phyloP scores from a whole-genome alignment of 2,888 invertebrate genomes.

The Cerastoderma edule region DNA sequence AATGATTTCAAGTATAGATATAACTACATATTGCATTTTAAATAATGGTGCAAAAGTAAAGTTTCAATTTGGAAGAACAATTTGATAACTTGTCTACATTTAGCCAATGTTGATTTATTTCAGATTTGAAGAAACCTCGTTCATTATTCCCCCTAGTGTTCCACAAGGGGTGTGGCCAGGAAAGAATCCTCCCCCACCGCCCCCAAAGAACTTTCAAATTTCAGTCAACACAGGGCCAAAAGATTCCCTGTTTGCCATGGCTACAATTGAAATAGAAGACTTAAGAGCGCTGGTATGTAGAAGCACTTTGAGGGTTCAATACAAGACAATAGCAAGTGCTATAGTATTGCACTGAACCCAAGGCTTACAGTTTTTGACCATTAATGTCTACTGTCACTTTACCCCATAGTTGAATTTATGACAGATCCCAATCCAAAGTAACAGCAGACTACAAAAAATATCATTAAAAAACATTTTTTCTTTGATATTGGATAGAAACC shows the following conservation, averaged over 20 bases:
- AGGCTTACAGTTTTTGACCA: too few relatives aligned
- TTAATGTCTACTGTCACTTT: too few relatives aligned
- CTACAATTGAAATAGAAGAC: slow-evolving; percentile 80
- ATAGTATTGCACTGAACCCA: too few relatives aligned
- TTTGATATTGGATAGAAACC: too few relatives aligned
- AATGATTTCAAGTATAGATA: too few relatives aligned
- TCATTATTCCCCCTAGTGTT: slow-evolving; percentile 71
- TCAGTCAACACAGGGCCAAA: slow-evolving; percentile 78
- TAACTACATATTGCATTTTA: not conserved
- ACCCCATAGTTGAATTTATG: too few relatives aligned
- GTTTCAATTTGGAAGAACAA: not conserved
- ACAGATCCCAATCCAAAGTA: too few relatives aligned
- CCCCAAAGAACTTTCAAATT: slow-evolving; percentile 70
- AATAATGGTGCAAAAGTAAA: not conserved
- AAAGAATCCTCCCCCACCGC: slow-evolving; percentile 46
- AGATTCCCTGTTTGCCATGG: slow-evolving; percentile 81
- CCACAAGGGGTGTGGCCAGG: slow-evolving; percentile 60
- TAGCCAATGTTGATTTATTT: slow-evolving; percentile 19
- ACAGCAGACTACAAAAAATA: too few relatives aligned
- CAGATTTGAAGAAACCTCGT: slow-evolving; percentile 78
- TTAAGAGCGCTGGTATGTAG: slow-evolving; percentile 74
- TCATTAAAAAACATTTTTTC: too few relatives aligned
- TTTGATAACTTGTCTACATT: not conserved
- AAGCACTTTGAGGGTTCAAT: too few relatives aligned
- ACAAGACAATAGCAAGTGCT: too few relatives aligned